Evolutionary conservation across 2,888 invertebrate species (phyloP), one percentile per base, ranked within the genome.

Genomic region (Chirona hameri): DNA sequence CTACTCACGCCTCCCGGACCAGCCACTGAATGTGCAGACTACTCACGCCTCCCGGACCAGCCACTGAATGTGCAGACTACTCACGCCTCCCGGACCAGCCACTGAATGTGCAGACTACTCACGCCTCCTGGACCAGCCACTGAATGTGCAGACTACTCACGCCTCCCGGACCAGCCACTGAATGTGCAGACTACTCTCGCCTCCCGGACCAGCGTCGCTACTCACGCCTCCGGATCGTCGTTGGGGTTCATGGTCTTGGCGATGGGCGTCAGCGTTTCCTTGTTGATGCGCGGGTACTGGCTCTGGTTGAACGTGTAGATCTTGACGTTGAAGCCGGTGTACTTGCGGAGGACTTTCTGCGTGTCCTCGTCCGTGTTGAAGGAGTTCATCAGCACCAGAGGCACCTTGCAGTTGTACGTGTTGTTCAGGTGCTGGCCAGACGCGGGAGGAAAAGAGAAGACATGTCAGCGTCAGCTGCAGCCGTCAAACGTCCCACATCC

Each of bases 351-450:
- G 65, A 91, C 94, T 89, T 97, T 97, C 89, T 96, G 94, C 0
- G 99, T 99, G 88, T 99, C 99, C 86, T 96, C 97, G 87, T 99
- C 97, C 0, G 99, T 99, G 89, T 99, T 99, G 90, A 99, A 99
- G 0, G 99, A 99, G 90, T 99, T 98, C 99, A 99, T 99, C 85
- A 99, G 91, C 65, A 99, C 97, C 81, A 99, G 90, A 0, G 99
- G 99, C 18, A 99, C 98, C 89, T 97, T 95, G 84, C 95, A 94
- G 87, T 95, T 94, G 89, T 98, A 99, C 0, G 93, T 95, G 90
- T 95, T 97, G 89, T 99, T 99, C 83, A 91, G 86, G 82, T 89
- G 87, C 90, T 91, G 86, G 3, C 52, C 5, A 18, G 12, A 87
- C 86, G 24, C 82, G 79, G 12, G 52, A 24, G 18, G 60, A 12